phyloP scores from a whole-genome alignment of 2,113 vertebrate species.

The Papio anubis region DNA sequence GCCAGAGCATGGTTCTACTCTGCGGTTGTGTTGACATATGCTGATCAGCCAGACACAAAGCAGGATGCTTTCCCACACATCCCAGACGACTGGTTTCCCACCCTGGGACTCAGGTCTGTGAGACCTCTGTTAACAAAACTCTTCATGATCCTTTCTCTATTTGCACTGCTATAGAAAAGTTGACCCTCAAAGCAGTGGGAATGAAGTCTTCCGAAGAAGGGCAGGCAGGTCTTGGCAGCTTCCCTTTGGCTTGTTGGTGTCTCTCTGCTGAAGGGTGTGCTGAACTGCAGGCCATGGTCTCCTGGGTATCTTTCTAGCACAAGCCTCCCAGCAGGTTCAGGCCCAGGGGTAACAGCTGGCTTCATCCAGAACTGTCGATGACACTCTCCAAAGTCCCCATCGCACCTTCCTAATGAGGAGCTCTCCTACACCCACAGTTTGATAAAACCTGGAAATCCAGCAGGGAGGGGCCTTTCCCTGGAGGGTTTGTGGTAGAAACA shows the following conservation, averaged over 20 bases:
- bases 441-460: not conserved
- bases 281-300: not conserved
- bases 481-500: not conserved
- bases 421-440: not conserved
- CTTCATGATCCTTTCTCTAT: not conserved
- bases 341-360: not conserved
- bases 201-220: not conserved
- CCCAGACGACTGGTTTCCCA: not conserved
- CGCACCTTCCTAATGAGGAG: not conserved
- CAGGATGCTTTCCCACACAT: not conserved
- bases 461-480: not conserved
- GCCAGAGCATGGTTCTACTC: not conserved
- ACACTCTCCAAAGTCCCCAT: no score
- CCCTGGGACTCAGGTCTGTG: not conserved
- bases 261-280: not conserved
- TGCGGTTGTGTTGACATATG: accelerated
- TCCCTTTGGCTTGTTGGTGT: not conserved
- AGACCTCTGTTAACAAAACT: not conserved
- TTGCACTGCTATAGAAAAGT: not conserved
- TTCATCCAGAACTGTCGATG: not conserved
- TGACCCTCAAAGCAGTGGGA: not conserved
- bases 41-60: not conserved
- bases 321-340: not conserved
- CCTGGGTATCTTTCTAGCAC: not conserved
- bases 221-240: not conserved